These are phyloP conservation scores for Neoscelio sp. DNA, from an alignment of 2,888 invertebrate genomes.

Conservation along the genomic window DNA sequence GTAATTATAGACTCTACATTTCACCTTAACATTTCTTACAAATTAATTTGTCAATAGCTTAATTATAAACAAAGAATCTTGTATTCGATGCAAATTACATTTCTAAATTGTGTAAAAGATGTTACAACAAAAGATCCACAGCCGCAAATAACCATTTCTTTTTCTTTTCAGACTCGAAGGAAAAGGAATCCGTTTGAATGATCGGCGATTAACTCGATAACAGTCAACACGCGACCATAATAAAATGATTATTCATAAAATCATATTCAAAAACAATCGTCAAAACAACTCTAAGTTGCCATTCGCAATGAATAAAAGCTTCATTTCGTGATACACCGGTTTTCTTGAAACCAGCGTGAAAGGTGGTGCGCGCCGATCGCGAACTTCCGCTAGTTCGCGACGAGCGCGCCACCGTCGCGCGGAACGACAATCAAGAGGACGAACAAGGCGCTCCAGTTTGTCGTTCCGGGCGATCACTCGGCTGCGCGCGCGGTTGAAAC, in stretches of 20 bases:
- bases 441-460: too few species aligned
- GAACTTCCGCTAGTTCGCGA: background rate
- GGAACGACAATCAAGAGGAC: constrained; percentile 4
- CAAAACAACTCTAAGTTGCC: constrained; percentile 66
- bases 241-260: constrained; percentile 59
- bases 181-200: constrained; percentile 89
- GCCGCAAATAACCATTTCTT: too few species aligned
- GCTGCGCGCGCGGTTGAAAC: background rate
- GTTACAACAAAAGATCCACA: too few species aligned
- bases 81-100: too few species aligned
- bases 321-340: constrained; percentile 62
- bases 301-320: constrained; percentile 64
- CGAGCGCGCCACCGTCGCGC: constrained; percentile 3
- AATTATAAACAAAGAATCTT: too few species aligned
- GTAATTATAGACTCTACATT: too few species aligned
- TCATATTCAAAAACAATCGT: constrained; percentile 45
- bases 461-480: too few species aligned
- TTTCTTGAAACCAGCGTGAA: constrained; percentile 39
- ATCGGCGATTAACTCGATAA: constrained; percentile 39
- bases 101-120: too few species aligned
- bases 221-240: constrained; percentile 38
- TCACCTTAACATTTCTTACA: too few species aligned
- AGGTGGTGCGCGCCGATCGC: constrained; percentile 1
- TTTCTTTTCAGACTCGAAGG: constrained; percentile 86
- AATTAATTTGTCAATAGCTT: too few species aligned